Conservation (phyloP, 2,113 vertebrate species). For the Anoura caudifer region DNA sequence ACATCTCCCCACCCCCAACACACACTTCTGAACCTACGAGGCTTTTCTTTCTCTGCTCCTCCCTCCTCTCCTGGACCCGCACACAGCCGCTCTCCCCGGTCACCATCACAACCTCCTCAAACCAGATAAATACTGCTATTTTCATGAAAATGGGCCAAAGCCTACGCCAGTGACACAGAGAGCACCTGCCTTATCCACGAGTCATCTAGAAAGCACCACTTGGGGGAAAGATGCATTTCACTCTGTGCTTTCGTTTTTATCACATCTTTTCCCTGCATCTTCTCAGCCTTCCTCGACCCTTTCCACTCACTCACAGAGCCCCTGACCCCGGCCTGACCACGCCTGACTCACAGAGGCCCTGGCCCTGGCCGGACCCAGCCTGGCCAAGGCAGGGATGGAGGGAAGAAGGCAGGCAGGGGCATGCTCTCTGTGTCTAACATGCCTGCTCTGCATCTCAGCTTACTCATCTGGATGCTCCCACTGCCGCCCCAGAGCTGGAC, state of each 20-base stretch:
- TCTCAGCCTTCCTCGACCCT: fast-evolving
- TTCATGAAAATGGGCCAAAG: neutral
- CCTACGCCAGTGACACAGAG: neutral
- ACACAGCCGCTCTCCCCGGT: neutral
- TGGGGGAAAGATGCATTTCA: neutral
- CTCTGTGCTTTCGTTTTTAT: neutral
- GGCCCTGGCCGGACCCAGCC: neutral
- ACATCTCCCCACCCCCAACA: neutral
- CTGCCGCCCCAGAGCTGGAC: neutral
- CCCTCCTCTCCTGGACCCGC: neutral
- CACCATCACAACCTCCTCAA: neutral
- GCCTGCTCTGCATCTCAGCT: neutral
- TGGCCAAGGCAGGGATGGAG: fast-evolving
- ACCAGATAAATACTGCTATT: neutral
- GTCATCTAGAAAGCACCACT: neutral
- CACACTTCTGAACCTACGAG: fast-evolving
- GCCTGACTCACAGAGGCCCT: neutral
- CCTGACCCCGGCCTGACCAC: neutral
- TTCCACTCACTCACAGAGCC: neutral
- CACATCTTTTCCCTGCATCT: fast-evolving
- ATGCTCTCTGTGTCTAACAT: neutral
- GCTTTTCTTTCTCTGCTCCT: neutral
- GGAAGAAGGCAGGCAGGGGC: neutral
- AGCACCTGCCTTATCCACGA: neutral
- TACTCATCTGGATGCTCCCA: neutral